phyloP scores from a whole-genome alignment of 2,113 vertebrate genomes.

The Peromyscus maniculatus region DNA sequence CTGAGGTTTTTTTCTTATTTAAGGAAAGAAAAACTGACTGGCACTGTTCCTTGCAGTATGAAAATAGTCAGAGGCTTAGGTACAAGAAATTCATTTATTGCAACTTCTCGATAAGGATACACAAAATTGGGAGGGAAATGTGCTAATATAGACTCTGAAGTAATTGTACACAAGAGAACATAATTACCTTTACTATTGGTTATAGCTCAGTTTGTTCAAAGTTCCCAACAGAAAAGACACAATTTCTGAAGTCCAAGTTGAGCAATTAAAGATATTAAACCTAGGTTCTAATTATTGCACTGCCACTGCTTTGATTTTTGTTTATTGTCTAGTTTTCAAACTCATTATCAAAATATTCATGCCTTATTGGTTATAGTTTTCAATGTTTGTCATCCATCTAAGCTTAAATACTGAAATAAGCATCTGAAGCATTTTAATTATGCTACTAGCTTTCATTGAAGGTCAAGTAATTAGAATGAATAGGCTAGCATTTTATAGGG shows the following conservation, averaged over 20 bases:
- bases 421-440: neutral
- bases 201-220: neutral
- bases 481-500: neutral
- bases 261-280: conserved; percentile 30
- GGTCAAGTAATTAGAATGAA: neutral
- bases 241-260: neutral
- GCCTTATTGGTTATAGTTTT: neutral
- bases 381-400: neutral
- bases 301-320: neutral
- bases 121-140: neutral
- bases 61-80: neutral
- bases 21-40: neutral
- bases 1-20: neutral
- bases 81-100: neutral
- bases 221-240: conserved; percentile 9
- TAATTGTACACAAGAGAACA: conserved; percentile 21
- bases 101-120: conserved; percentile 35
- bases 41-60: too few relatives aligned
- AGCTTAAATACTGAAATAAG: conserved; percentile 5
- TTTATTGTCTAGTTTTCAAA: neutral
- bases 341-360: neutral
- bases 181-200: neutral
- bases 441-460: neutral
- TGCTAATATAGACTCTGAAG: conserved; percentile 46
- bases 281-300: neutral